phyloP scores from a whole-genome alignment of 2,888 invertebrate species.

The Brenthis daphne region DNA sequence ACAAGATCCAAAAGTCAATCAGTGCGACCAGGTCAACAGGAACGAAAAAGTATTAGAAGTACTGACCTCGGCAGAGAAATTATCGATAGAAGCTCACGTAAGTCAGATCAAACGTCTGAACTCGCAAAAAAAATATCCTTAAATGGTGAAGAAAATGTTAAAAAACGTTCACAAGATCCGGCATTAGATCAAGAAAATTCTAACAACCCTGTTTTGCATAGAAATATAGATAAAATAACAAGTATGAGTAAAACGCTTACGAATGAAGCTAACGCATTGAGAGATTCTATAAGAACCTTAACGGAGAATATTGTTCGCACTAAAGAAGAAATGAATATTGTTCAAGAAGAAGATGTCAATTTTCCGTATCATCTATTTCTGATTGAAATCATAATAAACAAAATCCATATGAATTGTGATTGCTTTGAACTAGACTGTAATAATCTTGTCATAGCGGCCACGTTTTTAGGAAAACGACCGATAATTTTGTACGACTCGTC shows the following conservation, averaged over 20 bases:
- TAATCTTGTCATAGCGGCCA: slow-evolving; percentile 69
- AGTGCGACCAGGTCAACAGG: slow-evolving; percentile 30
- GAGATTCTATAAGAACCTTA: slow-evolving; percentile 65
- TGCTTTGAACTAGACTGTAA: slow-evolving; percentile 72
- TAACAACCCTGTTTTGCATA: slow-evolving; percentile 49
- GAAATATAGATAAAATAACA: slow-evolving; percentile 36
- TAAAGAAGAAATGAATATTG: slow-evolving; percentile 54
- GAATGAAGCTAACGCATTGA: slow-evolving; percentile 68
- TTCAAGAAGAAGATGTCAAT: slow-evolving; percentile 54
- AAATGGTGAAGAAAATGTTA: slow-evolving; percentile 45
- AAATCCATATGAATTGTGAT: slow-evolving; percentile 77
- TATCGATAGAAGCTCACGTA: slow-evolving; percentile 41
- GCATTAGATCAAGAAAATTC: slow-evolving; percentile 44
- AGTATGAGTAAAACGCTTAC: slow-evolving; percentile 72
- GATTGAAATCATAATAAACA: slow-evolving; percentile 72
- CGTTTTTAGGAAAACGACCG: slow-evolving; percentile 69
- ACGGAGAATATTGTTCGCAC: slow-evolving; percentile 63
- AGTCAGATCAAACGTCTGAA: slow-evolving; percentile 49
- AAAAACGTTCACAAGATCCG: slow-evolving; percentile 23
- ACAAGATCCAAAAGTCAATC: slow-evolving; percentile 18
- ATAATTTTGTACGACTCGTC: slow-evolving; percentile 68
- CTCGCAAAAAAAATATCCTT: slow-evolving; percentile 36
- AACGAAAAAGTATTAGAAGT: slow-evolving; percentile 34
- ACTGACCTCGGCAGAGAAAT: slow-evolving; percentile 40
- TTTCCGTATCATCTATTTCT: slow-evolving; percentile 75